phyloP scores from a whole-genome alignment of 37 sponge, comb jelly and placozoan species.

The Geodia barretti region DNA sequence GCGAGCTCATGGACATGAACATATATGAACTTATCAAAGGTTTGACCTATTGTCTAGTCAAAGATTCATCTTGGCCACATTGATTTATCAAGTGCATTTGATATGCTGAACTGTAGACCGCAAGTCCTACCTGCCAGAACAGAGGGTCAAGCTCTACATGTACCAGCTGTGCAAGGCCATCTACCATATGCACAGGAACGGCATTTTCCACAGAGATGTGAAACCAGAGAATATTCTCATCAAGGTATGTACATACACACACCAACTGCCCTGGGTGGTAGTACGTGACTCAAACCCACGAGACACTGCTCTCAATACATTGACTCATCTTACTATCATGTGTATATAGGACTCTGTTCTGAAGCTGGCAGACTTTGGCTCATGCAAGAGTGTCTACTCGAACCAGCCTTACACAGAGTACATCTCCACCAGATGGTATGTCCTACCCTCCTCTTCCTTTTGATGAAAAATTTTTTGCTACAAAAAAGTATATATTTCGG shows the following conservation, averaged over 20 bases:
- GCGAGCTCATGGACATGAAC: slow-evolving; percentile 98
- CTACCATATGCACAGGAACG: slow-evolving; percentile 98
- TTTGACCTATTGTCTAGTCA: slow-evolving; percentile 11
- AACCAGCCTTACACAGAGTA: slow-evolving; percentile 99
- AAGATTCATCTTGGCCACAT: not conserved
- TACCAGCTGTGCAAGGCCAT: slow-evolving; percentile 94
- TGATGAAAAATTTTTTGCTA: too few relatives aligned
- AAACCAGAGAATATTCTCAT: slow-evolving; percentile 99
- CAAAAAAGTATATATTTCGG: too few relatives aligned
- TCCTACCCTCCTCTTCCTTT: not conserved
- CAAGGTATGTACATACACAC: not conserved
- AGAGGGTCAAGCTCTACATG: slow-evolving; percentile 85
- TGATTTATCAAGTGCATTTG: not conserved
- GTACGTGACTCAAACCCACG: not conserved
- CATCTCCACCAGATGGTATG: slow-evolving; percentile 95
- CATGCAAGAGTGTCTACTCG: slow-evolving; percentile 92
- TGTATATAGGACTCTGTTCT: slow-evolving; percentile 18
- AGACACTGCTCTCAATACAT: not conserved
- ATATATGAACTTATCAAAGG: slow-evolving; percentile 97
- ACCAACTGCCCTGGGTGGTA: too few relatives aligned
- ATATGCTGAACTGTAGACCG: slow-evolving; percentile 55
- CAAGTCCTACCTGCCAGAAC: slow-evolving; percentile 79
- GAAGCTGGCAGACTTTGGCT: slow-evolving; percentile 81
- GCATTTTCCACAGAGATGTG: slow-evolving; percentile 99
- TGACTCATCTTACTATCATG: too few relatives aligned